Evolutionary conservation across 2,888 invertebrate genomes (phyloP).

Genomic region (Cenopis cana): DNA sequence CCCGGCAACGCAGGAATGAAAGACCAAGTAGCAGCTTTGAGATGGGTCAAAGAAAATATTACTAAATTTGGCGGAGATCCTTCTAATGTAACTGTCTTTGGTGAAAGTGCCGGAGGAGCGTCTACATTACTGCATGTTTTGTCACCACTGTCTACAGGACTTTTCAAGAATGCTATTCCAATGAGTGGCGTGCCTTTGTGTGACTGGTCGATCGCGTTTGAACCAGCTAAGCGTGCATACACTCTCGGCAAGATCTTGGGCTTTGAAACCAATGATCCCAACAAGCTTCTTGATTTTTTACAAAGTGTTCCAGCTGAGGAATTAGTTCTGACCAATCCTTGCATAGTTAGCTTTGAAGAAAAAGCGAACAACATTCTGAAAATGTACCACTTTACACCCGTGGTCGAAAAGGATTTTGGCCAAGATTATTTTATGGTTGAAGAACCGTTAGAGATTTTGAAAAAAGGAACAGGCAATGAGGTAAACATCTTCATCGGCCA

Average conservation of each 20-base stretch:
- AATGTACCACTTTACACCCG: slow-evolving; percentile 51
- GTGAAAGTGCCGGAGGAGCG: slow-evolving; percentile 64
- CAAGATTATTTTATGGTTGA: slow-evolving; percentile 52
- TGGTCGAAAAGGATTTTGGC: slow-evolving; percentile 55
- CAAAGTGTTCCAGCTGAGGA: slow-evolving; percentile 52
- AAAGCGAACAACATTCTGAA: slow-evolving; percentile 42
- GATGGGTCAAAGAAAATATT: slow-evolving; percentile 63
- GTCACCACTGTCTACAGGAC: slow-evolving; percentile 65
- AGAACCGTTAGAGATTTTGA: slow-evolving; percentile 51
- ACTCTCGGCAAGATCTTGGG: slow-evolving; percentile 54
- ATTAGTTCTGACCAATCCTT: slow-evolving; percentile 47
- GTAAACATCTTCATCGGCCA: slow-evolving; percentile 89
- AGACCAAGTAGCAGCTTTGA: slow-evolving; percentile 62
- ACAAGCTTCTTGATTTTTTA: slow-evolving; percentile 54
- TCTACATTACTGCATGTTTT: slow-evolving; percentile 56
- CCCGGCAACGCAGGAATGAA: slow-evolving; percentile 86
- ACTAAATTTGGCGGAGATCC: slow-evolving; percentile 60
- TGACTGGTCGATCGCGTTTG: slow-evolving; percentile 53
- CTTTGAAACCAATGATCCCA: slow-evolving; percentile 50
- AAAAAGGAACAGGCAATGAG: slow-evolving; percentile 73
- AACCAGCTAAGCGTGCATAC: slow-evolving; percentile 53
- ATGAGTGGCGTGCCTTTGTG: slow-evolving; percentile 62
- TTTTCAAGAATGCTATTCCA: slow-evolving; percentile 62
- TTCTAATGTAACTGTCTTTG: slow-evolving; percentile 60
- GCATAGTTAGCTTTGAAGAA: slow-evolving; percentile 40